Evolutionary conservation across 2,797 vertebrate species (phyloP).

Genomic region (Molossus alvarezi): DNA sequence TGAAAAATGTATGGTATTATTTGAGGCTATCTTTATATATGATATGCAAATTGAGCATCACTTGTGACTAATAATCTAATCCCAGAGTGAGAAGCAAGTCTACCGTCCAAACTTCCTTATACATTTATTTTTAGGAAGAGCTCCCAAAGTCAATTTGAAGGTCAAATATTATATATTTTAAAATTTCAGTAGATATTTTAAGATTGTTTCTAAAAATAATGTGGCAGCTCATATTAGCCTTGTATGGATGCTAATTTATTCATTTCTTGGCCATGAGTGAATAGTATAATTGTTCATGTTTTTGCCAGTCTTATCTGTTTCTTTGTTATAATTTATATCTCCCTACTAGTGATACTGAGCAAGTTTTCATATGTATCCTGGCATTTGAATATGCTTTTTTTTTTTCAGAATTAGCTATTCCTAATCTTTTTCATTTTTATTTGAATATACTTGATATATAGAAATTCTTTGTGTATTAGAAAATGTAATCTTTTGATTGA

Average conservation of each 20-base stretch:
- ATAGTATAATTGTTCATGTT: not conserved
- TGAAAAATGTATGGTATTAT: not conserved
- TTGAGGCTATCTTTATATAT: not conserved
- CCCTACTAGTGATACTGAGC: not conserved
- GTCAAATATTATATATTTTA: not conserved
- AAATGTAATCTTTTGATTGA: constrained; percentile 1
- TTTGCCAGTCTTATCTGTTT: not conserved
- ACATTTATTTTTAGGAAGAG: not conserved
- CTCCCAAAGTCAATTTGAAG: not conserved
- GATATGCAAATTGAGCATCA: not conserved
- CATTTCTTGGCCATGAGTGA: not conserved
- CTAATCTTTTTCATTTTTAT: constrained; percentile 8
- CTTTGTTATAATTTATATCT: not conserved
- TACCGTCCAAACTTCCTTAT: not conserved
- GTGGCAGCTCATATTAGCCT: not conserved
- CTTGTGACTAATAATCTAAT: not conserved
- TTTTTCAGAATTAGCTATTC: not conserved
- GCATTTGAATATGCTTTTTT: not conserved
- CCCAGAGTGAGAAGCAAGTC: not conserved
- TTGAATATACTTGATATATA: constrained; percentile 24
- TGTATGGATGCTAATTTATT: not conserved
- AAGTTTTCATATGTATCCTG: not conserved
- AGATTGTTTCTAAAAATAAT: constrained; percentile 6
- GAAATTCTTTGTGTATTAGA: not conserved
- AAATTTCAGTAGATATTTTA: not conserved